Evolutionary conservation across 2,113 vertebrate genomes (phyloP), one percentile per base, ranked within the genome.

Genomic region (Labrus mixtus): DNA sequence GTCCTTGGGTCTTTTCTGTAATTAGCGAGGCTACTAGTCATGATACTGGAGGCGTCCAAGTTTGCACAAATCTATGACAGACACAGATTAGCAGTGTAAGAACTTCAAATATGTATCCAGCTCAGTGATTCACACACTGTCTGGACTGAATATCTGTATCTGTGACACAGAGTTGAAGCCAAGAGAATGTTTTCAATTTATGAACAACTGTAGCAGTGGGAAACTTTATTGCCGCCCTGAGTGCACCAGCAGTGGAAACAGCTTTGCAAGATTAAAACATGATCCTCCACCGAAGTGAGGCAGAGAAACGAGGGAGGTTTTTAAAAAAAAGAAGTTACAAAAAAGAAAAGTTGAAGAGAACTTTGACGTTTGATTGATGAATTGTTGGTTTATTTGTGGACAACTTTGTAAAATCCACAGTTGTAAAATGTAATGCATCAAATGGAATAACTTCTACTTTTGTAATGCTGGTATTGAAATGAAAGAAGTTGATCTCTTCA

Each of bases 11-110:
- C 95, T 69, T 95, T 97, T 79, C 94, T 94, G 66, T 93, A 93
- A 3, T 91, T 59, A 48, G 89, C 90, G 6, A 95, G 68, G 12
- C 91, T 87, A 6, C 93, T 90, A 6, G 96, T 98, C 96, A 96
- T 96, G 83, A 99, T 97, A 78, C 88, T 94, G 78, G 56, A 86
- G n/a, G 97, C 96, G 78, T 99, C 98, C 78, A 99, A 93, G 90
- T 96, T 97, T 70, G 97, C 96, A 88, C 97, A 99, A 73, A 99
- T 97, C 98, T 99, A 82, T 11, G 12, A 86, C 64, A 77, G 25
- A 81, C 15, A 22, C 13, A 86, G 15, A 73, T 61, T 58, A 22
- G 36, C 1, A 50, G 17, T 10, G 15, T 77, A 23, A 68, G 23
- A 29, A 20, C 37, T 8, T 22, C 6, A 68, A 12, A 51, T 48